phyloP scores from a whole-genome alignment of 2,888 invertebrate genomes.

The Pristionchus exspectatus region DNA sequence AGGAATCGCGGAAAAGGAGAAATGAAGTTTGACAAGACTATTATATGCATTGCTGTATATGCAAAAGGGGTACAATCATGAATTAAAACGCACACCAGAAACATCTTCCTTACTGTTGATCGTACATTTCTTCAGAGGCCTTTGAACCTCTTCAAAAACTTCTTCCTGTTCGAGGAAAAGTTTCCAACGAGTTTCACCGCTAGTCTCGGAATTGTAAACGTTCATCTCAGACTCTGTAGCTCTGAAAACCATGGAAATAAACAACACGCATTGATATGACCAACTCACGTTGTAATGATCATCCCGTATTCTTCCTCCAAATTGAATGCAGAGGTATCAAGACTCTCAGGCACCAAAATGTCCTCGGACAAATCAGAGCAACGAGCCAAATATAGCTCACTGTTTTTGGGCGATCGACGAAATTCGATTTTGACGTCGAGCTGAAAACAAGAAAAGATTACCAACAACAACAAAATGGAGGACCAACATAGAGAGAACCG shows the following conservation, averaged over 20 bases:
- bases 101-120: neutral
- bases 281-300: slow-evolving; percentile 13
- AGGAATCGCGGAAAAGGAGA: too few relatives aligned
- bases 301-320: neutral
- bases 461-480: neutral
- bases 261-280: neutral
- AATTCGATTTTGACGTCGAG: slow-evolving; percentile 28
- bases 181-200: slow-evolving; percentile 8
- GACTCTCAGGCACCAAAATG: neutral
- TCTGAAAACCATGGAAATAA: neutral
- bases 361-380: neutral
- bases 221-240: neutral
- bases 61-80: neutral
- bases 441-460: slow-evolving; percentile 8
- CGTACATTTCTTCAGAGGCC: neutral
- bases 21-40: too few relatives aligned
- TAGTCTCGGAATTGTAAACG: neutral
- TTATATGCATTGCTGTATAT: too few relatives aligned
- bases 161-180: neutral
- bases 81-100: neutral
- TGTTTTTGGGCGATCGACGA: neutral
- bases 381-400: neutral
- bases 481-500: neutral
- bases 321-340: neutral
- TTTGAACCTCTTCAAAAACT: neutral